Percentiles rank a stretch among this genome's conserved stretches.
Conservation (phyloP, 1,140 invertebrate species). For the Drosophila subobscura region DNA sequence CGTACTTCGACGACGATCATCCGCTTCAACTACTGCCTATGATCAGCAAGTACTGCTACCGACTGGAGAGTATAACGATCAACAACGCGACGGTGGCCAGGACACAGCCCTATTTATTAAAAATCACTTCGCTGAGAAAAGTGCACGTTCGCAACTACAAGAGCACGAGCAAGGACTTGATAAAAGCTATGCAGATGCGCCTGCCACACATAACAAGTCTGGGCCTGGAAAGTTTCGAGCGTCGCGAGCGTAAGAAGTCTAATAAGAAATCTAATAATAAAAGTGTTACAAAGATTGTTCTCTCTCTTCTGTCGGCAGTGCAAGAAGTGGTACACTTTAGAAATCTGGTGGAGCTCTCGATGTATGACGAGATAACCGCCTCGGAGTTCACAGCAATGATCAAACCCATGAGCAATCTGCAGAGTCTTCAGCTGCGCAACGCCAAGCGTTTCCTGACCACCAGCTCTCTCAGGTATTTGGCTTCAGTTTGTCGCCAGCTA, state of each 20-base stretch:
- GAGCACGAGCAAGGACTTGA: slow-evolving; percentile 62
- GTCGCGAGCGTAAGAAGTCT: slow-evolving; percentile 49
- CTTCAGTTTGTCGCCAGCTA: slow-evolving; percentile 38
- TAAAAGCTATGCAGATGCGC: slow-evolving; percentile 41
- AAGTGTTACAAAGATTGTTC: no score
- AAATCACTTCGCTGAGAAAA: slow-evolving; percentile 38
- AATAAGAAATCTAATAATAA: no score
- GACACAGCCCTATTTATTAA: slow-evolving; percentile 47
- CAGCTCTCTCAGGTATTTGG: slow-evolving; percentile 54
- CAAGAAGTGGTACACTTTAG: slow-evolving; percentile 62
- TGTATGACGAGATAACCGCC: slow-evolving; percentile 64
- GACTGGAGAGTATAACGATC: slow-evolving; percentile 53
- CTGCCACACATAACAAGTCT: slow-evolving; percentile 52
- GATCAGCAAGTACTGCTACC: slow-evolving; percentile 54
- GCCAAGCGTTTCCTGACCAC: slow-evolving; percentile 62
- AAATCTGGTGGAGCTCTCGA: slow-evolving; percentile 49
- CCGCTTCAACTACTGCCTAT: slow-evolving; percentile 59
- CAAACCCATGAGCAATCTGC: slow-evolving; percentile 42
- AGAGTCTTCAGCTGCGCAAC: slow-evolving; percentile 56
- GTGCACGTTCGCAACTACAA: slow-evolving; percentile 68
- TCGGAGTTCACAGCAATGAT: slow-evolving; percentile 58
- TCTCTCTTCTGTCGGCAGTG: slow-evolving; percentile 16
- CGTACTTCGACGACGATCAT: slow-evolving; percentile 65
- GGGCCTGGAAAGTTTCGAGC: slow-evolving; percentile 61
- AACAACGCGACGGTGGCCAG: slow-evolving; percentile 55